Percentiles rank a stretch among this genome's conserved stretches.
Evolutionary conservation across 92 coral and sea anemone genomes (phyloP).

Genomic region (Parazoanthus atlanticus): DNA sequence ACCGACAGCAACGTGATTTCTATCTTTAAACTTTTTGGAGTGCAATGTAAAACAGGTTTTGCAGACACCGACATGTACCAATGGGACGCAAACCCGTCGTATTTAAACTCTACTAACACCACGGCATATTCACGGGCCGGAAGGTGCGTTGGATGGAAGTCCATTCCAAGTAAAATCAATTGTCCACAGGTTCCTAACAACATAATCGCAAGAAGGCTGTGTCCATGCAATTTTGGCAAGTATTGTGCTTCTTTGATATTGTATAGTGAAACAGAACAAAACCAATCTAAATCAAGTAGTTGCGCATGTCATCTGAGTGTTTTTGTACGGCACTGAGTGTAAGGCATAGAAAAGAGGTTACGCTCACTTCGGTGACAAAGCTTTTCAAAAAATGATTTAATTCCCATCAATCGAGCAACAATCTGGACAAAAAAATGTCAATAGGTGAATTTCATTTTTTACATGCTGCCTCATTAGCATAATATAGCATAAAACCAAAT

Average conservation of each 20-base stretch:
- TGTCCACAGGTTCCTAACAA: not conserved
- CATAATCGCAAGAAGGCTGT: not conserved
- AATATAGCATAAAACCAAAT: no score
- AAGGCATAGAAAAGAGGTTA: not conserved
- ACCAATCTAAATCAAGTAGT: not conserved
- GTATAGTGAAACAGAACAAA: not conserved
- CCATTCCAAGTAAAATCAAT: not conserved
- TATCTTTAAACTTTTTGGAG: not conserved
- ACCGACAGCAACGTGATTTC: constrained; percentile 13
- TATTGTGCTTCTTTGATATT: not conserved
- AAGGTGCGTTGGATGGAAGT: constrained; percentile 19
- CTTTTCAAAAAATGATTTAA: no score
- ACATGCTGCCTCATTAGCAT: no score
- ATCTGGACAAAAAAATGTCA: not conserved
- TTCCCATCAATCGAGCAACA: not conserved
- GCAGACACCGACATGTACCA: not conserved
- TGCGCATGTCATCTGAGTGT: not conserved
- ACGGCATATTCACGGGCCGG: not conserved
- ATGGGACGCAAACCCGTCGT: not conserved
- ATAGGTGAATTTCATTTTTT: no score
- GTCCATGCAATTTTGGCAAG: constrained; percentile 23
- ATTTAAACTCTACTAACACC: not conserved
- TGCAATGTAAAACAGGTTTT: constrained; percentile 10
- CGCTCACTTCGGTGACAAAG: not conserved
- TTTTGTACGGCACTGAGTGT: not conserved